Conservation (phyloP, 2,113 vertebrate species). For the Tachysurus fulvidraco region DNA sequence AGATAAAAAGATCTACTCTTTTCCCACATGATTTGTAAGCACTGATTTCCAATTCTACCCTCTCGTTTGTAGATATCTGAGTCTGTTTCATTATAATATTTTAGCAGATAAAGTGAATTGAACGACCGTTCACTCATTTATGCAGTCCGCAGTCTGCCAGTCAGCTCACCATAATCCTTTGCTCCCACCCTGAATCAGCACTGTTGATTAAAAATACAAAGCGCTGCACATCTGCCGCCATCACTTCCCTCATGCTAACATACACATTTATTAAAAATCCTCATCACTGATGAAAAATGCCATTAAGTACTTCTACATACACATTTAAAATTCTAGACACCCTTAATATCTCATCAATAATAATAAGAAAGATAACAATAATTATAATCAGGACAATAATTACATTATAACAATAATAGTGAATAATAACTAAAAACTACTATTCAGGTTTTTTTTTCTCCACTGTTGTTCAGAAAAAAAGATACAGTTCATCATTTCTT, state of each 20-base stretch:
- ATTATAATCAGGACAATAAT: constrained; percentile 66
- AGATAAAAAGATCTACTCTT: neutral
- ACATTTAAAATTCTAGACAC: constrained; percentile 62
- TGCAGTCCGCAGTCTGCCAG: constrained; percentile 24
- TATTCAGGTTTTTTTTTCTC: constrained; percentile 50
- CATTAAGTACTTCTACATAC: constrained; percentile 60
- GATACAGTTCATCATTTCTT: constrained; percentile 49
- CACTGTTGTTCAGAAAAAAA: constrained; percentile 51
- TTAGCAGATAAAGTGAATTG: constrained; percentile 32
- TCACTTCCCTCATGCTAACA: constrained; percentile 35
- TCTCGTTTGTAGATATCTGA: neutral
- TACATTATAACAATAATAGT: constrained; percentile 63
- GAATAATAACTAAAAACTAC: constrained; percentile 66
- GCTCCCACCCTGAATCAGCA: constrained; percentile 27
- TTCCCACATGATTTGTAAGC: neutral
- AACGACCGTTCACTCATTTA: constrained; percentile 29
- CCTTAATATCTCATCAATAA: constrained; percentile 64
- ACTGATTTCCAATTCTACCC: neutral
- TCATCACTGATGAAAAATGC: constrained; percentile 54
- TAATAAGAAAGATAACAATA: constrained; percentile 60
- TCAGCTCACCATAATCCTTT: constrained; percentile 31
- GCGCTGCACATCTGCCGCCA: constrained; percentile 32
- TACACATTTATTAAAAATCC: constrained; percentile 38
- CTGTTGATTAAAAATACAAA: constrained; percentile 16
- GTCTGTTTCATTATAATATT: constrained; percentile 29